Conservation (phyloP, 1,140 invertebrate genomes). For the Kradibia gibbosae region DNA sequence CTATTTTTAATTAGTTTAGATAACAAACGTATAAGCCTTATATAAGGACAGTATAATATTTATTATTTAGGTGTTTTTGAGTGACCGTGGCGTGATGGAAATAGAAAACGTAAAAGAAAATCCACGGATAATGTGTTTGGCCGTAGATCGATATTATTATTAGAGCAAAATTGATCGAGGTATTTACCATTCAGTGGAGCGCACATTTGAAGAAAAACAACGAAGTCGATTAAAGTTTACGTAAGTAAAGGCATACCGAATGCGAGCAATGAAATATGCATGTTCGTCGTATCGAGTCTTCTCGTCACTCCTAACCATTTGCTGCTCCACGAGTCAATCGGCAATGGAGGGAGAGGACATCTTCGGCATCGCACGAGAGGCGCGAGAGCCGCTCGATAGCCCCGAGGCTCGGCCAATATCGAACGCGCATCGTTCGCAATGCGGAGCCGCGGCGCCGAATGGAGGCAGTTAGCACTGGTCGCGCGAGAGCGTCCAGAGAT, state of each 20-base stretch:
- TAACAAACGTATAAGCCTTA: too few species aligned
- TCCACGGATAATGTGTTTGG: too few species aligned
- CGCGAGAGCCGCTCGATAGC: neutral
- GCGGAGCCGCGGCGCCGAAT: too few species aligned
- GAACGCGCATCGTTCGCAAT: neutral
- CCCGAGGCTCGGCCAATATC: neutral
- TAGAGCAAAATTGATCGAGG: neutral
- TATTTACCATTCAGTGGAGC: neutral
- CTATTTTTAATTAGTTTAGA: too few species aligned
- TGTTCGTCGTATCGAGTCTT: neutral
- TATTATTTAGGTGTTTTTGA: too few species aligned
- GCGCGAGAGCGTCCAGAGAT: too few species aligned
- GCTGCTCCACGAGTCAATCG: neutral
- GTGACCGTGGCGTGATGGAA: too few species aligned
- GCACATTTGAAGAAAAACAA: slow-evolving; percentile 5
- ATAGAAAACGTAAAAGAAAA: too few species aligned
- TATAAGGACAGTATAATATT: too few species aligned
- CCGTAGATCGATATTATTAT: too few species aligned
- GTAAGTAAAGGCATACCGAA: neutral
- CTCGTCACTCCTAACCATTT: too few species aligned
- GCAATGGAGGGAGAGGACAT: neutral
- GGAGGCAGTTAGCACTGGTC: too few species aligned
- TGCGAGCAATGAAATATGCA: neutral
- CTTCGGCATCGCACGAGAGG: neutral
- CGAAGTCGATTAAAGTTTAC: neutral